Conservation (phyloP, 1,140 invertebrate species). For the Leptopilina boulardi region DNA sequence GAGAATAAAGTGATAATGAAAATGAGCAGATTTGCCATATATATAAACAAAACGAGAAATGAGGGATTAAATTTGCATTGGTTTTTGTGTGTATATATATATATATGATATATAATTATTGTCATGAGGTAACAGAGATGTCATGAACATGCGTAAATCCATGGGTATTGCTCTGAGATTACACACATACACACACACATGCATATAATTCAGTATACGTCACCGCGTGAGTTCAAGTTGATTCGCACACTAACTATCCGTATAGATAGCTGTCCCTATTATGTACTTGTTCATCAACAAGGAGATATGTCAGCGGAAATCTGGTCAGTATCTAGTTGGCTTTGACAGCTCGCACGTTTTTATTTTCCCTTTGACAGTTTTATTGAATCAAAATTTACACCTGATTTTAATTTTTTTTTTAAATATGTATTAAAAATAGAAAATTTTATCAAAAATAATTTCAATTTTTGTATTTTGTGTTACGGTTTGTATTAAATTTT, state of each 20-base stretch:
- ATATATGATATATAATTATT: not conserved
- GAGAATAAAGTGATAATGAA: not conserved
- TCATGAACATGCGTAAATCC: constrained; percentile 1
- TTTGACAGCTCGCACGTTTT: not conserved
- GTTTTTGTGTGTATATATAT: not conserved
- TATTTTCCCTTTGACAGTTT: not conserved
- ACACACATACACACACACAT: too few species aligned
- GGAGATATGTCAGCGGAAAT: constrained; percentile 55
- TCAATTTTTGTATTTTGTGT: too few species aligned
- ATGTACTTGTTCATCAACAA: constrained; percentile 26
- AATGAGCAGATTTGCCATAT: not conserved
- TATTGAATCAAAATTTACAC: not conserved
- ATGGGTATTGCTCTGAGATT: not conserved
- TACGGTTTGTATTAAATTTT: too few species aligned
- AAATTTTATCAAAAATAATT: too few species aligned
- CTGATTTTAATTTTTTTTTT: too few species aligned
- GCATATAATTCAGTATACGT: not conserved
- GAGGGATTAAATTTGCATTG: not conserved
- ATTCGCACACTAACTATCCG: not conserved
- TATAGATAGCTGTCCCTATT: constrained; percentile 14
- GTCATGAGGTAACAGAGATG: constrained; percentile 9
- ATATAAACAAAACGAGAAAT: not conserved
- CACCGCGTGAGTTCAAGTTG: constrained; percentile 3
- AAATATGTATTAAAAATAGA: too few species aligned
- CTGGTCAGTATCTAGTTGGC: constrained; percentile 46